Conservation (phyloP, 2,888 invertebrate species). For the Andrena marginata region DNA sequence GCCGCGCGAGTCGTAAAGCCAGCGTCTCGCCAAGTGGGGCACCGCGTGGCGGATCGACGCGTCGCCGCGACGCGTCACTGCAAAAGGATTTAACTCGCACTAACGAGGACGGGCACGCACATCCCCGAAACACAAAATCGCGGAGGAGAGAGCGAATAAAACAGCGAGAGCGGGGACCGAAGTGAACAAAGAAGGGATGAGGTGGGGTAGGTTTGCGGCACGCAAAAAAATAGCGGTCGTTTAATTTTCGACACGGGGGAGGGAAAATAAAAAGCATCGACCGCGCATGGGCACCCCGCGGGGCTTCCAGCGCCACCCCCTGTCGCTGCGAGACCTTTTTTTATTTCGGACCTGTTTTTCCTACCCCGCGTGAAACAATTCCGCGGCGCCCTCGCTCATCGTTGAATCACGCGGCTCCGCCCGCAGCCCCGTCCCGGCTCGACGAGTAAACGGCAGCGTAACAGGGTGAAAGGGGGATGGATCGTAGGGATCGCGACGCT, state of each 20-base stretch:
- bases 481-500: background rate
- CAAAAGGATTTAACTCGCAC: too few relatives aligned
- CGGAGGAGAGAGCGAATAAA: background rate
- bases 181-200: background rate
- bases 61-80: too few relatives aligned
- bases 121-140: background rate
- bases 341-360: conserved; percentile 39
- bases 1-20: too few relatives aligned
- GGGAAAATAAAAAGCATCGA: conserved; percentile 39
- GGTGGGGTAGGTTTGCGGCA: background rate
- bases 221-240: conserved; percentile 26
- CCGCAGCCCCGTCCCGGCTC: background rate
- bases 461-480: background rate
- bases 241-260: conserved; percentile 48
- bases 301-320: conserved; percentile 1
- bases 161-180: background rate
- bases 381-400: conserved; percentile 41
- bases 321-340: conserved; percentile 24
- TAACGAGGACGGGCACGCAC: too few relatives aligned
- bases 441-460: conserved; percentile 21
- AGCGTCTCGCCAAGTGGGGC: too few relatives aligned
- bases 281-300: conserved; percentile 2
- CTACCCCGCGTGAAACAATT: conserved; percentile 56
- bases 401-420: conserved; percentile 50
- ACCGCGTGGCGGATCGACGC: too few relatives aligned